These are phyloP conservation scores for Conus ventricosus DNA, from an alignment of 1,140 invertebrate species.

Conservation along the genomic window DNA sequence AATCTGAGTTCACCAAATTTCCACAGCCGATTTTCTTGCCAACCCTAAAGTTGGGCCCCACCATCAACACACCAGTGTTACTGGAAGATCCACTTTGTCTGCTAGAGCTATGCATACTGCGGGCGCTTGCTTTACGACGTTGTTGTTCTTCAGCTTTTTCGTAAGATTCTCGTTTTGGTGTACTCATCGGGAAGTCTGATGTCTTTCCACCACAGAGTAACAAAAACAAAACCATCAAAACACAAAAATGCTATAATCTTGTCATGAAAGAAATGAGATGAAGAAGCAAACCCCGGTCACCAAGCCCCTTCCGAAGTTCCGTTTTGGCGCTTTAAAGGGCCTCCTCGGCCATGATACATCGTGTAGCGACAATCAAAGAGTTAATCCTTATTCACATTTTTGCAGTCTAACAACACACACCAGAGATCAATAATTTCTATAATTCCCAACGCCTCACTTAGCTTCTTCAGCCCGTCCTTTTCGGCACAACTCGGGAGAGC, in stretches of 20 bases:
- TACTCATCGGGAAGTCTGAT: conserved; percentile 47
- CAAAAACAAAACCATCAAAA: conserved; percentile 23
- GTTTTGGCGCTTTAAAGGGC: conserved; percentile 40
- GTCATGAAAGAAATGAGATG: conserved; percentile 42
- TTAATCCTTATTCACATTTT: conserved; percentile 5
- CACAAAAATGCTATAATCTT: conserved; percentile 23
- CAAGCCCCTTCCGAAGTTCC: conserved; percentile 38
- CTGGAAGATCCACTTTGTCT: conserved; percentile 57
- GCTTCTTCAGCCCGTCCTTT: conserved; percentile 38
- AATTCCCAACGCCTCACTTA: conserved; percentile 36
- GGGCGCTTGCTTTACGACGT: conserved; percentile 59
- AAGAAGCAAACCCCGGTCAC: conserved; percentile 36
- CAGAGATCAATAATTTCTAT: conserved; percentile 19
- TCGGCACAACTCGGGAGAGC: conserved; percentile 40
- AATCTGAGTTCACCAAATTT: conserved; percentile 98
- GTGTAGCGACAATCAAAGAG: conserved; percentile 27
- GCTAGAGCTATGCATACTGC: conserved; percentile 64
- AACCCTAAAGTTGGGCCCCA: conserved; percentile 99
- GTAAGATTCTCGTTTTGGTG: conserved; percentile 64
- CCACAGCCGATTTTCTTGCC: conserved; percentile 99
- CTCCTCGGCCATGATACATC: conserved; percentile 36
- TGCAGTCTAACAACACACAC: conserved; percentile 1
- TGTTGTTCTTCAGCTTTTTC: conserved; percentile 60
- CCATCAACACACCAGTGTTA: conserved; percentile 89
- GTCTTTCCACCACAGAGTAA: conserved; percentile 4